Percentiles rank a stretch among this genome's conserved stretches.
Conservation (phyloP, 1,140 invertebrate species). For the Halesus radiatus region DNA sequence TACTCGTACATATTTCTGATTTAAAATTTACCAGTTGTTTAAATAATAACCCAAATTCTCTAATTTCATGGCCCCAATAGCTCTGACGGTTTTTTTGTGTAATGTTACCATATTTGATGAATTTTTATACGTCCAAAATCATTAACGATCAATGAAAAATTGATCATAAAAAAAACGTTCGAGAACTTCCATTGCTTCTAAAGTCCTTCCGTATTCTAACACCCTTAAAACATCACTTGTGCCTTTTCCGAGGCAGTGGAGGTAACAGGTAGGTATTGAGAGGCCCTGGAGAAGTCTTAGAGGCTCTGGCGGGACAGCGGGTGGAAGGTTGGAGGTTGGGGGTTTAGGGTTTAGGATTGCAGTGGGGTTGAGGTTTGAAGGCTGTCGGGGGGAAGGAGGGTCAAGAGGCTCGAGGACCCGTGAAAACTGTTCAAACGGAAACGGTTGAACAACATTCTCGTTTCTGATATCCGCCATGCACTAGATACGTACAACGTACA, state of each 20-base stretch:
- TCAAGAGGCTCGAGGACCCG: slow-evolving; percentile 27
- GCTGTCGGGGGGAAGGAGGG: background rate
- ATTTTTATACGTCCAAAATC: no score
- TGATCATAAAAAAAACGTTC: no score
- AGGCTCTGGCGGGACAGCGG: background rate
- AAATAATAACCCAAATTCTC: no score
- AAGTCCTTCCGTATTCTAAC: background rate
- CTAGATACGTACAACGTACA: background rate
- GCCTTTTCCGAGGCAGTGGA: background rate
- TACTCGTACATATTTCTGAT: no score
- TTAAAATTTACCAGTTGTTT: no score
- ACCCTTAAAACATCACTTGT: background rate
- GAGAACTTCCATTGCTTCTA: no score
- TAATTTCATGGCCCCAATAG: no score
- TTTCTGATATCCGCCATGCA: slow-evolving; percentile 16
- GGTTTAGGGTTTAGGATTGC: background rate
- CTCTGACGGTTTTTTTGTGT: no score
- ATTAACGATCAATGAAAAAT: no score
- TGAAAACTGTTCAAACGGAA: slow-evolving; percentile 38
- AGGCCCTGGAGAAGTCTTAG: no score
- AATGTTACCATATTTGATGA: no score
- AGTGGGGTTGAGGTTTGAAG: slow-evolving; percentile 5
- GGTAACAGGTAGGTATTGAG: no score
- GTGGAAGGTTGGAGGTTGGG: background rate
- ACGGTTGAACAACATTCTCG: slow-evolving; percentile 20